phyloP scores from a whole-genome alignment of 2,797 vertebrate genomes.

The Bradypodion pumilum region DNA sequence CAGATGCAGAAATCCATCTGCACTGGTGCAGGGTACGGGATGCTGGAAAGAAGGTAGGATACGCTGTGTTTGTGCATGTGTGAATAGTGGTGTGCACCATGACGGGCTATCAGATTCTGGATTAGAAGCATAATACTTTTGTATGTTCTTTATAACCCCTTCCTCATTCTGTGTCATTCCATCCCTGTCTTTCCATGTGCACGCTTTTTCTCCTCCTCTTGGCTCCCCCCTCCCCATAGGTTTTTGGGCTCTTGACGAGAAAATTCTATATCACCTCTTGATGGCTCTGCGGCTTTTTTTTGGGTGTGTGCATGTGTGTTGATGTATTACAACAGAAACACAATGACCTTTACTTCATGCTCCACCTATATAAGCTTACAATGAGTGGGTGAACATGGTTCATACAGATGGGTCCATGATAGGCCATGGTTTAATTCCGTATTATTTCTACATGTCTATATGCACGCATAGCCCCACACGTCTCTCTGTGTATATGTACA shows the following conservation, averaged over 20 bases:
- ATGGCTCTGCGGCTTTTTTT: constrained; percentile 77
- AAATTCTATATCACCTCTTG: constrained; percentile 77
- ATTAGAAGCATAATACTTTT: constrained; percentile 70
- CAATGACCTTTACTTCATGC: constrained; percentile 76
- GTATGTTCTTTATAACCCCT: constrained; percentile 66
- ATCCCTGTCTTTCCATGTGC: constrained; percentile 36
- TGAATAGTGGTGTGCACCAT: constrained; percentile 57
- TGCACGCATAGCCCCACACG: neutral
- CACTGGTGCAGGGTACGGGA: constrained; percentile 75
- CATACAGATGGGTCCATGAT: constrained; percentile 28
- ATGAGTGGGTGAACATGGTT: constrained; percentile 57
- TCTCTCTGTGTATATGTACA: neutral
- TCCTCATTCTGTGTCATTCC: constrained; percentile 60
- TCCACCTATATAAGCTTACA: constrained; percentile 65
- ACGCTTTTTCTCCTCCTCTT: constrained; percentile 46
- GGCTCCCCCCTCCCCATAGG: constrained; percentile 57
- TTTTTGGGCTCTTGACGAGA: constrained; percentile 71
- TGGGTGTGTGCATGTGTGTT: neutral
- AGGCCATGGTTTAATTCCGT: constrained; percentile 51
- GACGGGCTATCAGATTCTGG: constrained; percentile 73
- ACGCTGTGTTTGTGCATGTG: neutral
- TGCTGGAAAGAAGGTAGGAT: constrained; percentile 41
- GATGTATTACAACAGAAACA: constrained; percentile 75
- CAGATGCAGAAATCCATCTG: constrained; percentile 82
- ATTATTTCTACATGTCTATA: constrained; percentile 9